phyloP scores from a whole-genome alignment of 2,113 vertebrate genomes.

The Phaethon lepturus region DNA sequence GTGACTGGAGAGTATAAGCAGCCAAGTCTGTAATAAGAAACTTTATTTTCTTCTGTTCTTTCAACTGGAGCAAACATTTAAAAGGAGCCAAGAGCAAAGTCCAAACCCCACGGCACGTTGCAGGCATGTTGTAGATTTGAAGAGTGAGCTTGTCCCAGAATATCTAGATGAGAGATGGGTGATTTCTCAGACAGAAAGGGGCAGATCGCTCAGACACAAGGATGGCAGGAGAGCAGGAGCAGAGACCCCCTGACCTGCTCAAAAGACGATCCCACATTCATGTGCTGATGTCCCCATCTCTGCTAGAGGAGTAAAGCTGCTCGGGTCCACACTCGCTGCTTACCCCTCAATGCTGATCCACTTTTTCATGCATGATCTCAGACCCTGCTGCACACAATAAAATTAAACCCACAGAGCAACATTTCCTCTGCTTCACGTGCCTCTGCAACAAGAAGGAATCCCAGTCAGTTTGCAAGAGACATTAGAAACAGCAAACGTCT shows the following conservation, averaged over 20 bases:
- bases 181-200: not conserved
- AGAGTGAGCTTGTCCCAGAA: not conserved
- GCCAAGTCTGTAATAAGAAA: not conserved
- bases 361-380: not conserved
- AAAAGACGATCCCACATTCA: not conserved
- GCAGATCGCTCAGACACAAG: not conserved
- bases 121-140: not conserved
- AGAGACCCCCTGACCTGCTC: not conserved
- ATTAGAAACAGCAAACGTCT: not conserved
- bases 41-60: not conserved
- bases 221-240: not conserved
- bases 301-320: not conserved
- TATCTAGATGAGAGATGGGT: not conserved
- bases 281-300: not conserved
- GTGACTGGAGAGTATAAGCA: not conserved
- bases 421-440: not conserved
- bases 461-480: not conserved
- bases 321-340: rapidly evolving
- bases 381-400: not conserved
- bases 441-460: not conserved
- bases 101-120: rapidly evolving
- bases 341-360: not conserved
- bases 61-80: not conserved
- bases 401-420: not conserved
- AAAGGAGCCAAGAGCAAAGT: not conserved